Evolutionary conservation across 2,888 invertebrate genomes (phyloP).

Genomic region (Acleris cristana): DNA sequence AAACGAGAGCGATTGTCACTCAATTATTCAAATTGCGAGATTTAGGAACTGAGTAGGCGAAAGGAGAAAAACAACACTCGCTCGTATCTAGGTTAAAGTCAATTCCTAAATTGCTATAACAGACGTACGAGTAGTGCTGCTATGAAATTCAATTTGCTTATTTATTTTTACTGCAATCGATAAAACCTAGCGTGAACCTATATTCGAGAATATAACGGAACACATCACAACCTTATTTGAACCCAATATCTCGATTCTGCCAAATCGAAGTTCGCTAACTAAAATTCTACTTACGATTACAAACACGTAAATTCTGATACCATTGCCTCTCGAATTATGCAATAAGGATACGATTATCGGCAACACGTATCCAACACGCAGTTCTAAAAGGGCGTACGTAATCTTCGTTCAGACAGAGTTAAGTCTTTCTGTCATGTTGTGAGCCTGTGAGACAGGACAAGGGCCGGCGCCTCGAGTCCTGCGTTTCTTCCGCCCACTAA

Average conservation of each 20-base stretch:
- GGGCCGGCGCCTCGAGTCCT: constrained; percentile 33
- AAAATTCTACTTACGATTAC: constrained; percentile 25
- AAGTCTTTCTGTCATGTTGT: neutral
- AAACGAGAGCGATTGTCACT: constrained; percentile 27
- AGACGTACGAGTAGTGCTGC: too few relatives aligned
- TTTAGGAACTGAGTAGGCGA: constrained; percentile 15
- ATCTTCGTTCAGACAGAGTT: neutral
- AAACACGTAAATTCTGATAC: constrained; percentile 29
- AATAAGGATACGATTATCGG: constrained; percentile 36
- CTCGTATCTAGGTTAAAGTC: neutral
- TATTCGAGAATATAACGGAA: too few relatives aligned
- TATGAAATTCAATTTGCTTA: too few relatives aligned
- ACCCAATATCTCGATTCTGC: too few relatives aligned
- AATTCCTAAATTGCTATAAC: neutral
- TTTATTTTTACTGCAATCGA: too few relatives aligned
- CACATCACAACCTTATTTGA: too few relatives aligned
- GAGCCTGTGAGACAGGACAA: constrained; percentile 21
- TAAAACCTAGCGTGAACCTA: too few relatives aligned
- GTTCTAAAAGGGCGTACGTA: constrained; percentile 10
- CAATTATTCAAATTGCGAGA: constrained; percentile 22
- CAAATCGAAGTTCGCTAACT: neutral
- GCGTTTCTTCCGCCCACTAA: constrained; percentile 32
- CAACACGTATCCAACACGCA: constrained; percentile 19
- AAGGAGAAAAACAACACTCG: constrained; percentile 10
- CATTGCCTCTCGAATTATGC: constrained; percentile 34